Base-by-base conservation (phyloP, 2,888 invertebrate species). In the Archips crataeganus region DNA sequence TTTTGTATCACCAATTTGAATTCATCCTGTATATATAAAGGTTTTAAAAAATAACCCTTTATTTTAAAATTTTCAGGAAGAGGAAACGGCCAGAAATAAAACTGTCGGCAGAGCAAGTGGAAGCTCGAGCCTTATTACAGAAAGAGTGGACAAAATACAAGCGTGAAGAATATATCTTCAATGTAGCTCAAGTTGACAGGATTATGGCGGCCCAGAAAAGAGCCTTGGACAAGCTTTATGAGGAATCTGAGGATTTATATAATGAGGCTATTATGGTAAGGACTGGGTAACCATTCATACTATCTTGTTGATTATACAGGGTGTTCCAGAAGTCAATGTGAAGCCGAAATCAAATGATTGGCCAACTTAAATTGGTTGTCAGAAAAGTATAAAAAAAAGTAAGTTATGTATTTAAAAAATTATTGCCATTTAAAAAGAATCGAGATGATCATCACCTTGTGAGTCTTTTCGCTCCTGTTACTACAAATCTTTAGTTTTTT, bases 171-270 rank as follows among this genome's bases (percentile, higher is more conserved):
- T 96, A 96, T 81, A 89, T 96, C 47, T 84, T 89, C 0, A 97
- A 98, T 84, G 90, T 96, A 61, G 94, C 95, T 76, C 95, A 96
- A 84, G 95, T 98, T 49, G 97, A 97, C 80, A 93, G 95, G 57
- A 93, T 98, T 3, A 85, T 96, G 80, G 92, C 91, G 61, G 95
- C 97, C 0, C 98, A 98, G 88, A 95, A 95, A 77, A 96, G 95
- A 81, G 99, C 99, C 0, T 90, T 99, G 2, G 96, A 97, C 70
- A 97, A 97, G 86, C 93, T 99, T 8, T 95, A 96, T 81, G 95
- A 95, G 36, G 98, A 97, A 82, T 98, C 98, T 0, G 97, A 98
- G 83, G 97, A 98, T 54, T 94, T 99, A 0, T 99, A 99, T 88
- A 95, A 97, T 85, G 97, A 97, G 85, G 99, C 99, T 15, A 96